Evolutionary conservation across 2,797 vertebrate genomes (phyloP), one percentile per base, ranked within the genome.

Genomic region (Micrastur ruficollis): DNA sequence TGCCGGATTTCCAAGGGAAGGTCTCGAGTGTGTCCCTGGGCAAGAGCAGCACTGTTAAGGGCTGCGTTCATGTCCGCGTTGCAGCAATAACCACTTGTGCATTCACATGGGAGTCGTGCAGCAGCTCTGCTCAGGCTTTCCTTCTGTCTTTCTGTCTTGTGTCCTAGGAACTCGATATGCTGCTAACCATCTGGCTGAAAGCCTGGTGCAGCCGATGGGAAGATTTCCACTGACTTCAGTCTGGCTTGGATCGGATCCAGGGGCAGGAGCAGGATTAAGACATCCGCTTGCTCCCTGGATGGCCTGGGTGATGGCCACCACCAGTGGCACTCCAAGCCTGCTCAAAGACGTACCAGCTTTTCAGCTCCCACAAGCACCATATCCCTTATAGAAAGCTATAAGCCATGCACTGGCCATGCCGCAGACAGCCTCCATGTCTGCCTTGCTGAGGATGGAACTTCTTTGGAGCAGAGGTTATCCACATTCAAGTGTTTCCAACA

Each of bases 31-130:
- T 40, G 67, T 53, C 72, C 58, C 40, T 2, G 1, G 29, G 63
- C 14, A 1, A 34, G 6, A 1, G 32, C 79, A 55, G 31, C 1
- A 0, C 13, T 2, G 0, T 9, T 31, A 9, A 23, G 26, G 36
- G 49, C 62, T 29, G 13, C 2, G 1, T 9, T 25, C 3, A 0
- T 3, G 22, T 58, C 50, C 31, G 17, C 40, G 25, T 13, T 4
- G 2, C 20, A 47, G 72, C 18, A 20, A 26, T 46, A 67, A 6
- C 32, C 13, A 0, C 47, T 27, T 10, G 40, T 14, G 34, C 16
- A 0, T 62, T 84, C 7, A 1, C 50, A 4, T 2, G 3, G 79
- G 34, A 65, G 67, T 14, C 25, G 4, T 2, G 1, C 2, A 3
- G 78, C 80, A n/a, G 61, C 85, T 58, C 90, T 6, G 86, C 71